Evolutionary conservation across 2,113 vertebrate genomes (phyloP).

Genomic region (Uria lomvia): DNA sequence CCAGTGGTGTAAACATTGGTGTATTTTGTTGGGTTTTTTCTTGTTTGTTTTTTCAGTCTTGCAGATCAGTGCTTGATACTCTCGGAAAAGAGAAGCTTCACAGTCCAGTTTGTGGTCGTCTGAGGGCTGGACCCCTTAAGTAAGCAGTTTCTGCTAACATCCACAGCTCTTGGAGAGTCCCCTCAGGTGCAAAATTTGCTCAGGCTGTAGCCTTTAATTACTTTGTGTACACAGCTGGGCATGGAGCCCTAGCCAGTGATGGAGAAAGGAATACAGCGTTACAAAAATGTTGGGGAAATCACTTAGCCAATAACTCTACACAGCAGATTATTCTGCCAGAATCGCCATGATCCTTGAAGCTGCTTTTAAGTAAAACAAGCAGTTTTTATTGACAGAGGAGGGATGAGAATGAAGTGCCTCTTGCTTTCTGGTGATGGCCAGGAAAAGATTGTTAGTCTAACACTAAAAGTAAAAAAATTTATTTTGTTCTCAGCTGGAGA

Average conservation of each 20-base stretch:
- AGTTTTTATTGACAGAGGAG: neutral
- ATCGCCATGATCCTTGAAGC: neutral
- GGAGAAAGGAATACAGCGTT: neutral
- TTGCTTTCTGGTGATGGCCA: neutral
- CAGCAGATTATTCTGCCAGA: neutral
- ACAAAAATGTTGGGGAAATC: neutral
- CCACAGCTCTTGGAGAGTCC: neutral
- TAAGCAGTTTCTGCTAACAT: neutral
- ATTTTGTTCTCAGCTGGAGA: neutral
- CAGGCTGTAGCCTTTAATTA: neutral
- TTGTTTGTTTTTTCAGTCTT: neutral
- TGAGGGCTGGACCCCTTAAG: neutral
- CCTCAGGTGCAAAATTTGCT: neutral
- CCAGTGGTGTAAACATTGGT: neutral
- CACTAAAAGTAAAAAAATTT: neutral
- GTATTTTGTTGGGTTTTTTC: neutral
- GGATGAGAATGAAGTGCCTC: neutral
- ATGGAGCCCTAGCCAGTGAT: neutral
- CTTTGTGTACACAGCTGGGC: neutral
- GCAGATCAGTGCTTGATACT: neutral
- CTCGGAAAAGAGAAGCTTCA: neutral
- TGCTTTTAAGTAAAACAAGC: neutral
- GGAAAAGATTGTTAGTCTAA: neutral
- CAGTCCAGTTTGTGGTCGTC: neutral
- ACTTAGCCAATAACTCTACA: neutral